Conservation (phyloP, 2,888 invertebrate genomes). For the Lumbricus terrestris region DNA sequence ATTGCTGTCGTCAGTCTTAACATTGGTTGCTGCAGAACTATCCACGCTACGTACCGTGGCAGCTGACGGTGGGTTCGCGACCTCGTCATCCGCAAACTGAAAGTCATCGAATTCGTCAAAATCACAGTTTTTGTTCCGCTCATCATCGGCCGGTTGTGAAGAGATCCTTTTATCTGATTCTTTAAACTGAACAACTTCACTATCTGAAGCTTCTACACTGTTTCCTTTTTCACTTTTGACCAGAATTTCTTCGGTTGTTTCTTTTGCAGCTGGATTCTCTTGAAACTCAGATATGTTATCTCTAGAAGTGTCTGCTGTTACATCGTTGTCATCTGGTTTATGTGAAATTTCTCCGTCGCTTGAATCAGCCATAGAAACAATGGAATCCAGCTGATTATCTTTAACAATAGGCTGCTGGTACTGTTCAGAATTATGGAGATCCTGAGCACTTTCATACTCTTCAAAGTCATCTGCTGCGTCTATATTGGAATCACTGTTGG, state of each 20-base stretch:
- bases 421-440: not conserved
- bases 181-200: not conserved
- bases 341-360: not conserved
- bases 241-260: not conserved
- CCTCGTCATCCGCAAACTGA: slow-evolving; percentile 12
- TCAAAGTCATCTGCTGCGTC: not conserved
- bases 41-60: not conserved
- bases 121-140: slow-evolving; percentile 7
- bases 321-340: not conserved
- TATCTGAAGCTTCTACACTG: not conserved
- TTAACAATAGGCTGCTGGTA: not conserved
- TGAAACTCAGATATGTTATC: not conserved
- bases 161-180: not conserved
- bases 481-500: not conserved
- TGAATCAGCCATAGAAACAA: not conserved
- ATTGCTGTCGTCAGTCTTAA: not conserved
- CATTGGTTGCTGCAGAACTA: not conserved
- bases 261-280: not conserved
- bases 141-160: not conserved
- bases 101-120: slow-evolving; percentile 25
- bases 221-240: not conserved
- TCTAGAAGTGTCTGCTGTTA: not conserved
- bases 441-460: not conserved
- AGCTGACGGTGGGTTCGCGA: not conserved
- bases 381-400: not conserved